Conservation (phyloP, 2,888 invertebrate species). For the Carpatolechia fugitivella region DNA sequence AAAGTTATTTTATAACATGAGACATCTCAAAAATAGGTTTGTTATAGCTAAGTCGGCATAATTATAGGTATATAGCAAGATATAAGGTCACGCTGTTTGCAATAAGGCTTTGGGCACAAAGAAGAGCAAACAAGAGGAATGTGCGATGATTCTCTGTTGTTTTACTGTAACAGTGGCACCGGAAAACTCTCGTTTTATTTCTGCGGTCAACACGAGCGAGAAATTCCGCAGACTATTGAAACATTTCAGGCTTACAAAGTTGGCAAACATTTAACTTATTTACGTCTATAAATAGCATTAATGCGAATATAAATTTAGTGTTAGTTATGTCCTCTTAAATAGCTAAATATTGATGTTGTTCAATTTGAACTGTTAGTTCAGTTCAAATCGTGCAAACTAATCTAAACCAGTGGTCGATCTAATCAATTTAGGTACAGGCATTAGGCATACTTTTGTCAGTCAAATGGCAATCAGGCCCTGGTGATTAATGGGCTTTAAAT, state of each 20-base stretch:
- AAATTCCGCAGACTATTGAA: slow-evolving; percentile 4
- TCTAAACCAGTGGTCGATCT: too few species aligned
- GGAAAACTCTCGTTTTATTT: slow-evolving; percentile 21
- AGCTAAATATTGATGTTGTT: too few species aligned
- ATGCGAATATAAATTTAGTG: too few species aligned
- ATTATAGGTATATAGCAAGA: neutral
- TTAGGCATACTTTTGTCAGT: too few species aligned
- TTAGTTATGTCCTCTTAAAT: too few species aligned
- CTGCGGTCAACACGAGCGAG: slow-evolving; percentile 22
- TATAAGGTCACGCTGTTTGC: slow-evolving; percentile 21
- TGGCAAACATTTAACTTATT: slow-evolving; percentile 3
- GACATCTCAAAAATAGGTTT: neutral
- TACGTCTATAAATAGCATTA: neutral
- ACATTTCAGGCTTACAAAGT: slow-evolving; percentile 2
- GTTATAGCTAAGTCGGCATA: neutral
- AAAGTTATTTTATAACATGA: too few species aligned
- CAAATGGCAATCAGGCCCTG: too few species aligned
- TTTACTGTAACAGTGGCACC: slow-evolving; percentile 21
- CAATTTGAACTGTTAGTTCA: too few species aligned
- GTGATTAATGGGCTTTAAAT: too few species aligned
- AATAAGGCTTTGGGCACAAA: slow-evolving; percentile 28
- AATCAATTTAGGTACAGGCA: too few species aligned
- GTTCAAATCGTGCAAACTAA: too few species aligned
- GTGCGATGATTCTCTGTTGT: slow-evolving; percentile 23
- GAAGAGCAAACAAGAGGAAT: slow-evolving; percentile 26